Conservation (phyloP, 1,140 invertebrate genomes). For the Ooceraea biroi region DNA sequence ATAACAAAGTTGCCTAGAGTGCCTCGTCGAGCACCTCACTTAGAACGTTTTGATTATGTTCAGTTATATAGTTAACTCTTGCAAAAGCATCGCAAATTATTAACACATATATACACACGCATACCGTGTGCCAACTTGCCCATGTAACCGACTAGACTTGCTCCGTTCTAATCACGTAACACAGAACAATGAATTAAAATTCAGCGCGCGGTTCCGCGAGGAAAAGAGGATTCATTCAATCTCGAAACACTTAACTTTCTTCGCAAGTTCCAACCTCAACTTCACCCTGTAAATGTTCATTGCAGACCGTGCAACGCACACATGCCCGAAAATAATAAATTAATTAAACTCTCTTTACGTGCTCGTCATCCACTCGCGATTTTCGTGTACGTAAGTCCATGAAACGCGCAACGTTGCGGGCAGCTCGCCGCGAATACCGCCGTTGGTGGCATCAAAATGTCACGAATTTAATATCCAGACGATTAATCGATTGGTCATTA, state of each 20-base stretch:
- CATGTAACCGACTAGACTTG: not conserved
- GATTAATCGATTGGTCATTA: constrained; percentile 37
- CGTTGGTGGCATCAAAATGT: not conserved
- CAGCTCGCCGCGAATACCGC: too few species aligned
- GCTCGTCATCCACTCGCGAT: too few species aligned
- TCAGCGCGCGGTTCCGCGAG: not conserved
- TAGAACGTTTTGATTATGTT: constrained; percentile 7
- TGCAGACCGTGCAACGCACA: too few species aligned
- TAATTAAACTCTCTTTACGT: too few species aligned
- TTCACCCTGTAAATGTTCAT: too few species aligned
- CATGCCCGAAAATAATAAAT: too few species aligned
- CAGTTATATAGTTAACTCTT: constrained; percentile 13
- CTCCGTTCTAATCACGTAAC: constrained; percentile 6
- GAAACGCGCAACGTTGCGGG: too few species aligned
- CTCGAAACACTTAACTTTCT: not conserved
- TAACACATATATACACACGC: not conserved
- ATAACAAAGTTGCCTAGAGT: constrained; percentile 11
- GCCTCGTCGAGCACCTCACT: constrained; percentile 2
- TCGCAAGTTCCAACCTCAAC: too few species aligned
- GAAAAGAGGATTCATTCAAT: not conserved
- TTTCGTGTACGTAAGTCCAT: too few species aligned
- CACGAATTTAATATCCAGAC: not conserved
- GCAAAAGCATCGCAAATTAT: constrained; percentile 33
- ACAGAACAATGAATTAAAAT: constrained; percentile 26
- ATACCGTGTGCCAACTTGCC: not conserved